A percentile compares a stretch with the other conserved stretches of the same genome.
Evolutionary conservation across 2,888 invertebrate genomes (phyloP).

Genomic region (Conops quadrifasciatus): DNA sequence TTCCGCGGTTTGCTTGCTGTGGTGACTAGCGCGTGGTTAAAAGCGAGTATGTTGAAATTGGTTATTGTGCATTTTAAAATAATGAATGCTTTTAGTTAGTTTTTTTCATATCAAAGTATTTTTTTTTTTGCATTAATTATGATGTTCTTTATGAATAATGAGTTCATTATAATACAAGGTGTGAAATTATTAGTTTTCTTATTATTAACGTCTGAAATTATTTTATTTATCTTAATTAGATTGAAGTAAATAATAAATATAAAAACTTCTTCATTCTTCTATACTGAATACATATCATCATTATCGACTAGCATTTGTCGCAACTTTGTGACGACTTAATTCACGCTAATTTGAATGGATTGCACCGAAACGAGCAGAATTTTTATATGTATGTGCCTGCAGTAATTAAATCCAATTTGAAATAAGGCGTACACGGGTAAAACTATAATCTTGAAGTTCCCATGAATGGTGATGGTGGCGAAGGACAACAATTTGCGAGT

Average conservation of each 20-base stretch:
- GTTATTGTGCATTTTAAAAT: neutral
- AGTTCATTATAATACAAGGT: neutral
- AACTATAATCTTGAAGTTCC: neutral
- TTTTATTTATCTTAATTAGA: neutral
- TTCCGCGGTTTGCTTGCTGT: constrained; percentile 13
- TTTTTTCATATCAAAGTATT: neutral
- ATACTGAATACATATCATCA: too few species aligned
- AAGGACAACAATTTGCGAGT: neutral
- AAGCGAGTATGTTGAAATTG: constrained; percentile 8
- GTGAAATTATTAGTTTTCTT: neutral
- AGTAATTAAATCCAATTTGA: neutral
- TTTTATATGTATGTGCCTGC: neutral
- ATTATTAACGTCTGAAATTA: neutral
- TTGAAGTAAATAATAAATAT: neutral
- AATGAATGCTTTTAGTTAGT: neutral
- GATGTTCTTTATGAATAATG: neutral
- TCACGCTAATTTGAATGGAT: too few species aligned
- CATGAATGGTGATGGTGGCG: neutral
- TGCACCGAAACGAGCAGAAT: too few species aligned
- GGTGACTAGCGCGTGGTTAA: constrained; percentile 8
- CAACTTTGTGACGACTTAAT: too few species aligned
- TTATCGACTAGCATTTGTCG: too few species aligned
- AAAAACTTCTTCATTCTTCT: too few species aligned
- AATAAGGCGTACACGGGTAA: neutral
- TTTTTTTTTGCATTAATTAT: neutral